Conservation (phyloP, 2,113 vertebrate genomes). For the Clarias macrocephalus region DNA sequence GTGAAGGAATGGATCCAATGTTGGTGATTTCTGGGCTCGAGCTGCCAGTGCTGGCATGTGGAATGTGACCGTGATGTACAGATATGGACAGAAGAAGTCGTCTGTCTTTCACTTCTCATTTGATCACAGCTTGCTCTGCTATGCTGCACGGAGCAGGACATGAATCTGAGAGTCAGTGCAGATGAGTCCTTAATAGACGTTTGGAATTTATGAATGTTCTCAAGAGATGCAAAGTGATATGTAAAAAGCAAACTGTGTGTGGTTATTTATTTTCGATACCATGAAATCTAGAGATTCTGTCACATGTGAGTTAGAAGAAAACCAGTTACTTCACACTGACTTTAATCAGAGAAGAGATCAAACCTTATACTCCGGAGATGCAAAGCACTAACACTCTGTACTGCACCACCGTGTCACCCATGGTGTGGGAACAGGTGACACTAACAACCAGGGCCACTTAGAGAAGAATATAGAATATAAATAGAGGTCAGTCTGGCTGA, state of each 20-base stretch:
- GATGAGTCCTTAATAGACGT: background rate
- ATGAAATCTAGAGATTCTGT: background rate
- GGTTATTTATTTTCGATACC: background rate
- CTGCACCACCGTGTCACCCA: background rate
- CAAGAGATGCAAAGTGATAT: background rate
- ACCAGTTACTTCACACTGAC: background rate
- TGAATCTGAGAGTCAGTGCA: slow-evolving; percentile 42
- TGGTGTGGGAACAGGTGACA: background rate
- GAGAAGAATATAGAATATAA: background rate
- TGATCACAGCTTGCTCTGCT: slow-evolving; percentile 57
- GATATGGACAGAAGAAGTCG: slow-evolving; percentile 64
- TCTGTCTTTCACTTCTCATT: slow-evolving; percentile 62
- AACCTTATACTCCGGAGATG: background rate
- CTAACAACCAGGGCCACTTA: background rate
- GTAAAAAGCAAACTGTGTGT: background rate
- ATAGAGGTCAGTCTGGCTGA: background rate
- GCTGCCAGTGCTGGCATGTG: slow-evolving; percentile 55
- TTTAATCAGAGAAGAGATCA: background rate
- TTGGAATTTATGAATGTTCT: background rate
- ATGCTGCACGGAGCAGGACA: slow-evolving; percentile 50
- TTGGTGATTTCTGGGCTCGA: slow-evolving; percentile 30
- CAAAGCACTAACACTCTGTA: background rate
- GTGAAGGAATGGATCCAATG: background rate
- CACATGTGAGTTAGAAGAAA: background rate
- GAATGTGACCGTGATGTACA: slow-evolving; percentile 64